Conservation (phyloP, 2,113 vertebrate genomes). For the Synchiropus splendidus region DNA sequence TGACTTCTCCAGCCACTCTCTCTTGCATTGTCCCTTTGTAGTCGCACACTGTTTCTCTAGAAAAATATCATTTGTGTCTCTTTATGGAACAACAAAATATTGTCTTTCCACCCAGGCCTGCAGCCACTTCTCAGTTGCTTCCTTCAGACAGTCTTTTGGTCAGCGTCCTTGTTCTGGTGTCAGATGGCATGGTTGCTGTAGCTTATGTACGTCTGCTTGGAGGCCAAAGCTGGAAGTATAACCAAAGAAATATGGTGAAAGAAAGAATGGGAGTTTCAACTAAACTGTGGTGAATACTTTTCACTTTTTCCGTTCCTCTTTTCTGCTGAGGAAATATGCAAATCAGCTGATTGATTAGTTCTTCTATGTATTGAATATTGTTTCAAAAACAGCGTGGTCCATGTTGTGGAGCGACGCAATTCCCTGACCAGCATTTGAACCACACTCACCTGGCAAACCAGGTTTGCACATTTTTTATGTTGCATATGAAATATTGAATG, state of each 20-base stretch:
- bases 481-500: no score
- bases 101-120: conserved; percentile 31
- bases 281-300: neutral
- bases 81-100: conserved; percentile 33
- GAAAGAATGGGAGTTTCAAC: conserved; percentile 29
- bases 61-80: conserved; percentile 46
- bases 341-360: conserved; percentile 14
- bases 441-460: no score
- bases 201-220: conserved; percentile 93
- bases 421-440: no score
- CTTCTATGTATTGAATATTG: no score
- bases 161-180: conserved; percentile 31
- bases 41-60: conserved; percentile 26
- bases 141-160: conserved; percentile 31
- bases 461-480: no score
- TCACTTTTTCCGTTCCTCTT: no score
- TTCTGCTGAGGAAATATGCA: conserved; percentile 6
- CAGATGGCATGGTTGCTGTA: conserved; percentile 96
- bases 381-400: no score
- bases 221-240: conserved; percentile 71
- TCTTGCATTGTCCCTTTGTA: conserved; percentile 16
- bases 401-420: no score
- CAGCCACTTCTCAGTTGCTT: conserved; percentile 16
- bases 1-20: neutral
- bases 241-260: no score